phyloP scores from a whole-genome alignment of 2,888 invertebrate species.

The Salticus scenicus region DNA sequence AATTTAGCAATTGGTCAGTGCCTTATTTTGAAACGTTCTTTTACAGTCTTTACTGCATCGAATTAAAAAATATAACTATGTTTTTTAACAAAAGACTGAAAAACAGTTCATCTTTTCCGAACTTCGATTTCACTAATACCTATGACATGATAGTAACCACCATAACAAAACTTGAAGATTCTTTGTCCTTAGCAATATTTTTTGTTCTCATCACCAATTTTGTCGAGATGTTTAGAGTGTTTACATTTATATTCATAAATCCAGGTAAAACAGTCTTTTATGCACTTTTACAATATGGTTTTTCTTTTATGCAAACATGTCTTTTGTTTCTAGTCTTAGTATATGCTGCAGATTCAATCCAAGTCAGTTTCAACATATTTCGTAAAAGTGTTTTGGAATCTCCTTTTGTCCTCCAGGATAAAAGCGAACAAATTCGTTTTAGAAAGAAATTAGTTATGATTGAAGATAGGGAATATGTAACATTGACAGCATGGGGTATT shows the following conservation, averaged over 20 bases:
- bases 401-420: not conserved
- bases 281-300: not conserved
- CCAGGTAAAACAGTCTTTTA: too few relatives aligned
- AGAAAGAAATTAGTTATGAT: not conserved
- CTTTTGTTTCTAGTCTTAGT: conserved; percentile 31
- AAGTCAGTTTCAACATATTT: not conserved
- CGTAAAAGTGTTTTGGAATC: conserved; percentile 1
- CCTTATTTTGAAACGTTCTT: conserved; percentile 38
- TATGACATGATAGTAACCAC: conserved; percentile 12
- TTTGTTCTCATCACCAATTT: conserved; percentile 41
- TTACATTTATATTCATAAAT: not conserved
- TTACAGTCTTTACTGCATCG: conserved; percentile 45
- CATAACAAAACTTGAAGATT: conserved; percentile 23
- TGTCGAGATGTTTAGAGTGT: conserved; percentile 27
- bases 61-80: not conserved
- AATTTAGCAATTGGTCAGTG: conserved; percentile 28
- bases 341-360: conserved; percentile 25
- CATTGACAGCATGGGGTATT: conserved; percentile 40
- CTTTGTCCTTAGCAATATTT: conserved; percentile 21
- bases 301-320: conserved; percentile 14
- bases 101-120: not conserved
- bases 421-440: not conserved
- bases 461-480: conserved; percentile 29
- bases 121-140: not conserved
- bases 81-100: not conserved